Base-by-base conservation (phyloP, 2,888 invertebrate species). In the Nomada lathburiana region DNA sequence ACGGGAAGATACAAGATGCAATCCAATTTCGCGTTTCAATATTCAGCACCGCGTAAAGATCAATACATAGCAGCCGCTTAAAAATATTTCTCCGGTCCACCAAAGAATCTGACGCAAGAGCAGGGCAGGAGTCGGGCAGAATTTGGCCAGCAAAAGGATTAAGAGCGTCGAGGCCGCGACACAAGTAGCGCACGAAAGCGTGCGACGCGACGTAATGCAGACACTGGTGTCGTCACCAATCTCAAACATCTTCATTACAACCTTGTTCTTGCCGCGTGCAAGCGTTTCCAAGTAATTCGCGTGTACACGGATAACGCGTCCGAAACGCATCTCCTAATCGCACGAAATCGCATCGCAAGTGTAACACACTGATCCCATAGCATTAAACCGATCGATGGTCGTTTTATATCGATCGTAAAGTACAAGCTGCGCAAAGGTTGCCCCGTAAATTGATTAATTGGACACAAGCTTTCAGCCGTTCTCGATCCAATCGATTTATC, bases 201-300 rank as follows among this genome's bases (percentile, higher is more conserved):
- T 42, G 13, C 44, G 52, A 73, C 60, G 65, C 44, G 77, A 67
- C 47, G 65, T 72, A 65, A 74, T 44, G 70, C 75, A 76, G 57
- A 20, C 53, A 29, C 63, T 55, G 36, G 36, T 36, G 72, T 55
- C 72, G 72, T 72, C 42, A 23, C 53, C 18, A 18, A 52, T 62
- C 52, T 53, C 23, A 5, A 53, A 42, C 53, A 76, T 63, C 47
- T 55, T 62, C 44, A 53, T 69, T 29, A 36, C 44, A 11, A 36
- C n/a, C 36, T 18, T 9, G 23, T 29, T 63, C 20, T 44, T 3
- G 7, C 3, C 20, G 3, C 3, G 4, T 16, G 42, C 18, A n/a
- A 42, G 11, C 42, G 3, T n/a, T 20, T 42, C 36, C 11, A 29
- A 63, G 53, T 26, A 42, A 16, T 63, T 29, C 42, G 18, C 53